Evolutionary conservation across 2,888 invertebrate genomes (phyloP), one percentile per base, ranked within the genome.

Genomic region (Euspilapteryx auroguttella): DNA sequence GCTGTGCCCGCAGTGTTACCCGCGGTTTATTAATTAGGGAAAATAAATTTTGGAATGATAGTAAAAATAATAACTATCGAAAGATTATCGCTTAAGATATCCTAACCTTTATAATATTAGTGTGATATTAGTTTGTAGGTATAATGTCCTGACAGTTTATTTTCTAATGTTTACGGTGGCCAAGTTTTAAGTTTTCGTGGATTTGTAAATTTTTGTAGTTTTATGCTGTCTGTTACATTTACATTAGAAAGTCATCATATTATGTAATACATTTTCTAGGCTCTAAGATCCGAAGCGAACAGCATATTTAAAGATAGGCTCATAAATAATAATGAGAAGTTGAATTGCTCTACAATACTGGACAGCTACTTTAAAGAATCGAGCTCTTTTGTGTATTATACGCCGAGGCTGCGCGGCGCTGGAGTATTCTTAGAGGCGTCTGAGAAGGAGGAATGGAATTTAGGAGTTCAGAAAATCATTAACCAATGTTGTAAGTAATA

Each of bases 261-360:
- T n/a, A n/a, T n/a, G n/a, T 36, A 32, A 32, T 32, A 20, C 49
- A 34, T 38, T 32, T 46, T 54, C 17, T 53, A 89, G 84, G 82
- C 86, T 3, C 73, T 89, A 39, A 65, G 80, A 15, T 83, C 90
- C 40, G 94, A 94, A 78, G 85, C 87, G 2, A 65, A 81, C 32
- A 71, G 85, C 33, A 78, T 88, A 46, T 94, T 94, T 56, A 78
- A 81, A 37, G 89, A 92, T 49, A 79, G 86, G 39, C 63, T 94
- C 12, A 79, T 83, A 2, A 80, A 78, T 12, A 69, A 78, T 4
- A 81, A 85, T 13, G 86, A 90, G 35, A 79, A 79, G 32, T 55
- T 62, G n/a, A 77, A 79, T 44, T 88, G 87, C 45, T 80, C 82
- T 39, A 54, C 66, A 8, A 81, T 91, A 32, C 52, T 86, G 1